These are phyloP conservation scores for Hybos culiciformis DNA, from an alignment of 2,888 invertebrate genomes.

Conservation along the genomic window DNA sequence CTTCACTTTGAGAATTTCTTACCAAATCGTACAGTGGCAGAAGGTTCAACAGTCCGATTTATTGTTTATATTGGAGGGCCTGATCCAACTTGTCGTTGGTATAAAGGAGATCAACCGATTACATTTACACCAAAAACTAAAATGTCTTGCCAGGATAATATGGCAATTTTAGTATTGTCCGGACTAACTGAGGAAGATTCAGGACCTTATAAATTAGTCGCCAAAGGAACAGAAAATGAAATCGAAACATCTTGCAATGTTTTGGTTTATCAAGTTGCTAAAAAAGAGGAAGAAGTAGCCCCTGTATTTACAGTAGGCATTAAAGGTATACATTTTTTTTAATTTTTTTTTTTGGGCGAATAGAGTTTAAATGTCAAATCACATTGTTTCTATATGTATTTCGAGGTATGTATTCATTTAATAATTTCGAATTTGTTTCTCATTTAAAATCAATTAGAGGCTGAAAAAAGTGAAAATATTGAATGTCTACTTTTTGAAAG, in stretches of 20 bases:
- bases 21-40: slow-evolving; percentile 59
- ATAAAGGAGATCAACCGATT: slow-evolving; percentile 48
- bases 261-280: slow-evolving; percentile 27
- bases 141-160: slow-evolving; percentile 50
- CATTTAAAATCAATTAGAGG: too few species aligned
- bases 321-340: too few species aligned
- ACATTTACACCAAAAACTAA: slow-evolving; percentile 45
- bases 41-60: slow-evolving; percentile 60
- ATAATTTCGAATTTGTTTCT: too few species aligned
- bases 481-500: too few species aligned
- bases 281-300: slow-evolving; percentile 47
- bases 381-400: too few species aligned
- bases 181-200: slow-evolving; percentile 54
- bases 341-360: slow-evolving; percentile 15
- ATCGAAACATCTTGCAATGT: slow-evolving; percentile 54
- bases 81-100: slow-evolving; percentile 61
- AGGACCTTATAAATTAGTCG: slow-evolving; percentile 65
- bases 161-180: slow-evolving; percentile 59
- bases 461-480: too few species aligned
- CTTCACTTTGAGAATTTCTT: slow-evolving; percentile 56
- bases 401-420: slow-evolving; percentile 8
- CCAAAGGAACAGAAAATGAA: slow-evolving; percentile 58
- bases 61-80: slow-evolving; percentile 66
- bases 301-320: slow-evolving; percentile 64
- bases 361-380: too few species aligned